Percentiles rank a stretch among this genome's conserved stretches.
phyloP scores from a whole-genome alignment of 2,888 invertebrate species.

The Portevinia maculata region DNA sequence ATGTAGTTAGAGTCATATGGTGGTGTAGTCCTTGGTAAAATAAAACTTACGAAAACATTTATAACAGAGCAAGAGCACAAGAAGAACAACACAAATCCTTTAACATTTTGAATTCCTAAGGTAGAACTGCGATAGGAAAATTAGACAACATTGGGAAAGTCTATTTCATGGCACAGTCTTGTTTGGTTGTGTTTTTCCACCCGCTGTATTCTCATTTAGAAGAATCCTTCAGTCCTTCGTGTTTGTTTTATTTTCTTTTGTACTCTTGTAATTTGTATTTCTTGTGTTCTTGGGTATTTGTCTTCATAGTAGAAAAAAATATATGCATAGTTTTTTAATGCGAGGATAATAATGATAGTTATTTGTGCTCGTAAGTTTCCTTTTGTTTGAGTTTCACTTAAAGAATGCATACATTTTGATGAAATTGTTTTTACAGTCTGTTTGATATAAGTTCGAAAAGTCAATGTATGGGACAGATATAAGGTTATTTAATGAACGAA shows the following conservation, averaged over 20 bases:
- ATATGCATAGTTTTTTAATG: constrained; percentile 28
- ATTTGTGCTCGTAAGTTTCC: background rate
- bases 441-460: constrained; percentile 3
- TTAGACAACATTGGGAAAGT: constrained; percentile 31
- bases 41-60: constrained; percentile 1
- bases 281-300: constrained; percentile 27
- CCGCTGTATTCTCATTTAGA: constrained; percentile 8
- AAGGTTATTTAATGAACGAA: too few relatives aligned
- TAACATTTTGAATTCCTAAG: constrained; percentile 53
- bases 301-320: constrained; percentile 10
- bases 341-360: constrained; percentile 23
- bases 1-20: constrained; percentile 1
- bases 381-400: constrained; percentile 21
- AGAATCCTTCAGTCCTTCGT: constrained; percentile 9
- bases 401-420: constrained; percentile 1
- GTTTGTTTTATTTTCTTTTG: constrained; percentile 7
- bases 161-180: constrained; percentile 16
- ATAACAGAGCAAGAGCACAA: too few relatives aligned
- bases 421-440: background rate
- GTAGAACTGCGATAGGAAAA: constrained; percentile 22
- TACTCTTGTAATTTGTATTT: constrained; percentile 30
- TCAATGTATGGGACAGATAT: background rate
- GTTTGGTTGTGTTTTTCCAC: constrained; percentile 15
- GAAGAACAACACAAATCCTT: constrained; percentile 5
- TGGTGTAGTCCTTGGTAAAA: constrained; percentile 52